These are phyloP conservation scores for Lates calcarifer DNA, from an alignment of 2,113 vertebrate species.

Conservation along the genomic window DNA sequence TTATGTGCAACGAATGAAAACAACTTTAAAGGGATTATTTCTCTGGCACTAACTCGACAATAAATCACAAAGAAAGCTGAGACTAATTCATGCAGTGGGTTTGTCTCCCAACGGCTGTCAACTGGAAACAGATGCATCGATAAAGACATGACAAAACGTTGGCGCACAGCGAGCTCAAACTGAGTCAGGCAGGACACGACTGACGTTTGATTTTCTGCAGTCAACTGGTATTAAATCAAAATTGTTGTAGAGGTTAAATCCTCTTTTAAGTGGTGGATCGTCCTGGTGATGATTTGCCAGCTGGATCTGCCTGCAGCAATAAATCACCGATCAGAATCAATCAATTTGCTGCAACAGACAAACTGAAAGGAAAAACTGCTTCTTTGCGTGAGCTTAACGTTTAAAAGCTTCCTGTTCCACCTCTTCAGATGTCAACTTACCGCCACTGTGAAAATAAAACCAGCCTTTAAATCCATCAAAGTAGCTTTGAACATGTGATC, in stretches of 20 bases:
- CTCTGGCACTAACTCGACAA: neutral
- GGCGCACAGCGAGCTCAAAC: neutral
- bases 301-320: neutral
- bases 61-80: conserved; percentile 2
- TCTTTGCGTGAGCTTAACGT: neutral
- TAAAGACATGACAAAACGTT: conserved; percentile 26
- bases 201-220: neutral
- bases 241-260: neutral
- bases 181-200: neutral
- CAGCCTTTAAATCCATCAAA: neutral
- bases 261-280: neutral
- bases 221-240: neutral
- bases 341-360: neutral
- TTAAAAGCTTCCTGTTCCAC: too few species aligned
- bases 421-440: neutral
- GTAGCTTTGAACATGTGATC: neutral
- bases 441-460: neutral
- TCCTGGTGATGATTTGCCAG: neutral
- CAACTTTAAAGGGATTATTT: neutral
- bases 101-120: conserved; percentile 3
- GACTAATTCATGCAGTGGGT: neutral
- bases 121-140: conserved; percentile 42
- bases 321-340: neutral
- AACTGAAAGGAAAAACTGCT: neutral
- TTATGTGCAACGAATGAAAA: neutral